These are phyloP conservation scores for Stenotaenia linearis DNA, from an alignment of 2,888 invertebrate genomes.

Conservation along the genomic window DNA sequence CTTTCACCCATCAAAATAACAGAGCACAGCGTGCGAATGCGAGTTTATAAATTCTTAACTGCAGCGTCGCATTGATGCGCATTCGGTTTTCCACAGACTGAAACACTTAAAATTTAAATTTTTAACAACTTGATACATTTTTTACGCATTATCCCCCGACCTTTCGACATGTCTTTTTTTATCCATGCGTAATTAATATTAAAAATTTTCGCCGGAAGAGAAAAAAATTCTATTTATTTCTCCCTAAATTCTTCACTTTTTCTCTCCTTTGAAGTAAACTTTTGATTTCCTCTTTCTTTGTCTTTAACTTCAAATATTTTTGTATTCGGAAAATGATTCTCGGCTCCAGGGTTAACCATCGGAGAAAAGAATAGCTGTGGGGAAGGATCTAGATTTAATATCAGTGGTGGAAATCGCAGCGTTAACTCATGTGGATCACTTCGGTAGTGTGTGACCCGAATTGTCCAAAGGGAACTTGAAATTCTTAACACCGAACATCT, in stretches of 20 bases:
- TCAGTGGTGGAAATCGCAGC: slow-evolving; percentile 21
- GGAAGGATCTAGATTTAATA: slow-evolving; percentile 9
- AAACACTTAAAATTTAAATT: not conserved
- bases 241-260: not conserved
- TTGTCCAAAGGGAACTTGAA: slow-evolving; percentile 24
- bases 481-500: slow-evolving; percentile 23
- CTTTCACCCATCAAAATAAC: not conserved
- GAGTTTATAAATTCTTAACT: not conserved
- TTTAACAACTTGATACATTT: not conserved
- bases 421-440: slow-evolving; percentile 26
- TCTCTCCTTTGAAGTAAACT: not conserved
- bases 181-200: not conserved
- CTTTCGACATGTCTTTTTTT: not conserved
- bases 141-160: too few species aligned
- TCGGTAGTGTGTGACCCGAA: slow-evolving; percentile 17
- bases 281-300: not conserved
- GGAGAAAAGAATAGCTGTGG: slow-evolving; percentile 18
- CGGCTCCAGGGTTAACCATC: not conserved
- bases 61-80: not conserved
- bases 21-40: not conserved
- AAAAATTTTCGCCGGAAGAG: not conserved
- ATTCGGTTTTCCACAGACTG: not conserved
- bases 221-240: too few species aligned
- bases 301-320: slow-evolving; percentile 9
- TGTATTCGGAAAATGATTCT: slow-evolving; percentile 20